phyloP scores from a whole-genome alignment of 1,140 invertebrate genomes.

The Penaeus vannamei region DNA sequence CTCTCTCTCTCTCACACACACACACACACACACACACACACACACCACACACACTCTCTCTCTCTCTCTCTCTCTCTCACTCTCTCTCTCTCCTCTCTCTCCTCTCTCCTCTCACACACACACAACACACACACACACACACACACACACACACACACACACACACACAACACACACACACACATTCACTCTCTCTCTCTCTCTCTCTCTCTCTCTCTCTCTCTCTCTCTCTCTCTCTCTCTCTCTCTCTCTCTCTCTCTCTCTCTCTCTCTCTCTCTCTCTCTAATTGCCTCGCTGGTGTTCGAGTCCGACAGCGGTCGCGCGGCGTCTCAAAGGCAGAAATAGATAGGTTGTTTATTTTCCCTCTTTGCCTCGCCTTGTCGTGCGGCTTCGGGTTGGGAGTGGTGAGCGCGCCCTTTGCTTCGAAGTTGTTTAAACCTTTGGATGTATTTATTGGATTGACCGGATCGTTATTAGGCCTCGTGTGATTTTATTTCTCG shows the following conservation, averaged over 20 bases:
- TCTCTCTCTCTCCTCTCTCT: not conserved
- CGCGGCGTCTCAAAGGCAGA: no score
- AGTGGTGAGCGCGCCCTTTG: no score
- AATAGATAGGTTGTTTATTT: no score
- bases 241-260: not conserved
- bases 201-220: not conserved
- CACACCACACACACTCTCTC: not conserved
- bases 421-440: no score
- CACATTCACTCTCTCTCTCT: not conserved
- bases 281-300: no score
- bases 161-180: not conserved
- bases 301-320: no score
- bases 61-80: not conserved
- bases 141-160: not conserved
- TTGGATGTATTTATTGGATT: no score
- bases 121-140: not conserved
- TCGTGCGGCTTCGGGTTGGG: no score
- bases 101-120: constrained; percentile 1
- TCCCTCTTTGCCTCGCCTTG: no score
- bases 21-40: not conserved
- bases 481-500: no score
- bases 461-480: no score
- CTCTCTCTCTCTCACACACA: not conserved
- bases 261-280: not conserved
- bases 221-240: no score